phyloP scores from a whole-genome alignment of 53 echinoderm and acorn worm species.

The Mesocentrotus franciscanus region DNA sequence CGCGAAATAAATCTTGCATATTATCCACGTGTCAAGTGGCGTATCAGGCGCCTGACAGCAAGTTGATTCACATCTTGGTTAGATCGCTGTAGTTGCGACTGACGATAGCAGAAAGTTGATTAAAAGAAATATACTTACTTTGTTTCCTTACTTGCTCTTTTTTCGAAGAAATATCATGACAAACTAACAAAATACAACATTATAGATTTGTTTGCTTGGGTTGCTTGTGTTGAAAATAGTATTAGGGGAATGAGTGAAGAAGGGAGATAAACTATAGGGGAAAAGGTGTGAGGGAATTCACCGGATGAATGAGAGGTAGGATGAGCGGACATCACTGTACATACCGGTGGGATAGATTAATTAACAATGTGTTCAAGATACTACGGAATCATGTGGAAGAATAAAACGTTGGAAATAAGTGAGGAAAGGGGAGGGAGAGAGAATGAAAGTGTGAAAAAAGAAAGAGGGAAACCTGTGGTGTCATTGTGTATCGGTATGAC shows the following conservation, averaged over 20 bases:
- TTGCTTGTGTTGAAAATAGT: no score
- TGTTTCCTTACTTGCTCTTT: neutral
- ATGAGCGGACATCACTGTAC: neutral
- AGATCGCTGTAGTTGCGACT: neutral
- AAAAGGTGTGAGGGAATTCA: neutral
- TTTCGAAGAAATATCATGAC: neutral
- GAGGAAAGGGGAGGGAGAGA: neutral
- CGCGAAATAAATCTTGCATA: slow-evolving; percentile 58
- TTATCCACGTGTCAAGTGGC: slow-evolving; percentile 56
- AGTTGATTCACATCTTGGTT: slow-evolving; percentile 18
- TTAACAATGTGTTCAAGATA: neutral
- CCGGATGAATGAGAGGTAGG: neutral
- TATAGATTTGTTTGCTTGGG: neutral
- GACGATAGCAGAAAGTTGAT: neutral
- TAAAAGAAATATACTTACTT: neutral
- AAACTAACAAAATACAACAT: neutral
- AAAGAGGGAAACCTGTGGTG: slow-evolving; percentile 14
- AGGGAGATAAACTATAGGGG: neutral
- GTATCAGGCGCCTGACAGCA: slow-evolving; percentile 5
- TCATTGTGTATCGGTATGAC: neutral
- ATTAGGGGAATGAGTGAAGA: neutral
- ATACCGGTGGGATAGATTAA: neutral
- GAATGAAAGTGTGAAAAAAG: neutral
- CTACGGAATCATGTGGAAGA: neutral
- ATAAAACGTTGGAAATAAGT: neutral